Base-by-base conservation (phyloP, 2,888 invertebrate species). In the Caenorhabditis sp. region DNA sequence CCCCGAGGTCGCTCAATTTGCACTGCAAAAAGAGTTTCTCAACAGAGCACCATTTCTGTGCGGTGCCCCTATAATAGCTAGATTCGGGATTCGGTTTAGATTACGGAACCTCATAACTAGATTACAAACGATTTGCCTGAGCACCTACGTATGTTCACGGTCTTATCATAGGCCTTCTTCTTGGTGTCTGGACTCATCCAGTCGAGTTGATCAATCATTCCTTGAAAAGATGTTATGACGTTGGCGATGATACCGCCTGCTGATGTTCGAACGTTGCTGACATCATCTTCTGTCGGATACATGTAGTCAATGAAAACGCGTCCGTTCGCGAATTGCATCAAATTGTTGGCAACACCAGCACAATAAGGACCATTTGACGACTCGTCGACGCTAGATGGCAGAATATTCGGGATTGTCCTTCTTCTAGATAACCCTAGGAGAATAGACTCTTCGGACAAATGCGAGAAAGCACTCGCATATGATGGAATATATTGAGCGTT, bases 231-330 rank as follows among this genome's bases (percentile, higher is more conserved):
- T 17, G 75, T 81, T 24, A 82, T 79, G 11, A 85, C 77, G 27
- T 81, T 82, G n/a, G 45, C 48, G 55, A 82, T 82, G 22, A 83
- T 61, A 22, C 77, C 82, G 17, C 73, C 75, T 17, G 80, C 82
- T 22, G 61, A 70, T 5, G 24, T n/a, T 43, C 82, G 73, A 43
- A 86, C 78, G n/a, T 46, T 55, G 9, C n/a, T 13, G 4, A 78
- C 65, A 27, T 79, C 74, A 1, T 53, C 26, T 0, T 26, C 26
- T 20, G 63, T 83, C n/a, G 85, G 84, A 65, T 83, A 86, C 61
- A 83, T 72, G 46, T 80, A 79, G 62, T 86, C 86, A 46, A 86
- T 74, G 71, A 85, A 86, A 4, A 86, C 81, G 39, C 86, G 77
- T 56, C 85, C 86, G 37, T 83, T 85, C 8, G 85, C 82, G 37